phyloP scores from a whole-genome alignment of 2,797 vertebrate genomes.

The Coreius guichenoti region DNA sequence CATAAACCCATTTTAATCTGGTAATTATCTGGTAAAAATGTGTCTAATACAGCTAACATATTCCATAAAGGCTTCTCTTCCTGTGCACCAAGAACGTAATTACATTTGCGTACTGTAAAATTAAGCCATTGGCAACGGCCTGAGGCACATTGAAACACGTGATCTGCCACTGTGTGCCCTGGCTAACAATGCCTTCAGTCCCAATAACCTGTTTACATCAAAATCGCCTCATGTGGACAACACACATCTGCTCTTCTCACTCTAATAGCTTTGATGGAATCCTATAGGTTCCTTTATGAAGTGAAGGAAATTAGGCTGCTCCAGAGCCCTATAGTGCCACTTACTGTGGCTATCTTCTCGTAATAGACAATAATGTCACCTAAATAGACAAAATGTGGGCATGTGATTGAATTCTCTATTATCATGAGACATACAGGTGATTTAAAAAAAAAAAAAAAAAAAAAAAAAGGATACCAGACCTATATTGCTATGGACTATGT shows the following conservation, averaged over 20 bases:
- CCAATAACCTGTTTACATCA: conserved; percentile 38
- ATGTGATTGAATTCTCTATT: conserved; percentile 1
- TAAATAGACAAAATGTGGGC: not conserved
- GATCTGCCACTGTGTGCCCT: conserved; percentile 52
- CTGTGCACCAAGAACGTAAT: conserved; percentile 56
- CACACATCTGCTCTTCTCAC: conserved; percentile 23
- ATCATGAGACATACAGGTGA: not conserved
- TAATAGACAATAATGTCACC: conserved; percentile 21
- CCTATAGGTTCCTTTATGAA: conserved; percentile 34
- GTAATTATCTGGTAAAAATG: conserved; percentile 47
- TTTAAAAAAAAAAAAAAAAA: too few relatives aligned
- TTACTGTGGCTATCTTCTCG: conserved; percentile 11
- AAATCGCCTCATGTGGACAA: conserved; percentile 18
- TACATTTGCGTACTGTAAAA: conserved; percentile 53
- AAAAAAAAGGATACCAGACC: not conserved
- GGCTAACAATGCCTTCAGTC: conserved; percentile 56
- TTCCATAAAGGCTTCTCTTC: conserved; percentile 54
- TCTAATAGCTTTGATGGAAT: conserved; percentile 50
- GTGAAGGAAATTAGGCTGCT: conserved; percentile 7
- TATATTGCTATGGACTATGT: not conserved
- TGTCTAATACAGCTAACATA: conserved; percentile 60
- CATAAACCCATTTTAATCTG: conserved; percentile 52
- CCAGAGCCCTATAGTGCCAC: not conserved
- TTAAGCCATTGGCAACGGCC: conserved; percentile 55
- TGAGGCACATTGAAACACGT: conserved; percentile 57